Base-by-base conservation (phyloP, 1,140 invertebrate species). In the Hestina assimilis region DNA sequence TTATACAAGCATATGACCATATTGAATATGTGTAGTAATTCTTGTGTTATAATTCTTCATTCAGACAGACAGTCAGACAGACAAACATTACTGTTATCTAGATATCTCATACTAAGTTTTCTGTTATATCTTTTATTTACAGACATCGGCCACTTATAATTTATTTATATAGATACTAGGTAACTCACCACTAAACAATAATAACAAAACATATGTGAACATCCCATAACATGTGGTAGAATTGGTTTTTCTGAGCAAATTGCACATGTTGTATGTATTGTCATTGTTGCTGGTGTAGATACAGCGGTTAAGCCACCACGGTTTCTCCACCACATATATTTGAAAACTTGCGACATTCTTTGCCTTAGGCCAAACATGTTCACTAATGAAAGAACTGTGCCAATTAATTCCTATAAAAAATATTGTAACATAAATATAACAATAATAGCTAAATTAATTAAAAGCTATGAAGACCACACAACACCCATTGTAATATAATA, bases 201-300 rank as follows among this genome's bases (percentile, higher is more conserved):
- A 80, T 92, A 93, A 75, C 92, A 93, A 75, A 92, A 93, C 48
- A 93, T 88, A 79, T 93, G 92, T 8, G 77, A 77, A 72, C 92
- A 93, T 5, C 90, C 90, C 90, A 92, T 92, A 51, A 91, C 90
- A 75, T 92, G 89, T 6, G 92, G 92, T 41, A 92, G 67, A 6
- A 92, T 90, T 3, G 92, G 92, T 31, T 79, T 84, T 55, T 90
- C 84, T 0, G 75, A 78, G 67, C 92, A 93, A 72, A 84, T 85
- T 7, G 89, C 89, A 84, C 92, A 93, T 31, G 82, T 81, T 2
- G 90, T 91, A 42, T 75, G 71, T 5, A 84, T 31, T 21, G 82
- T 90, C 75, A 90, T 86, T 8, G 17, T 43, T 9, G 80, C 66
- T 17, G 47, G 9, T 6, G 14, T 52, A 0, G 57, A 4, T 4